Base-by-base conservation (phyloP, 2,113 vertebrate species). In the Hippocampus guttulatus region DNA sequence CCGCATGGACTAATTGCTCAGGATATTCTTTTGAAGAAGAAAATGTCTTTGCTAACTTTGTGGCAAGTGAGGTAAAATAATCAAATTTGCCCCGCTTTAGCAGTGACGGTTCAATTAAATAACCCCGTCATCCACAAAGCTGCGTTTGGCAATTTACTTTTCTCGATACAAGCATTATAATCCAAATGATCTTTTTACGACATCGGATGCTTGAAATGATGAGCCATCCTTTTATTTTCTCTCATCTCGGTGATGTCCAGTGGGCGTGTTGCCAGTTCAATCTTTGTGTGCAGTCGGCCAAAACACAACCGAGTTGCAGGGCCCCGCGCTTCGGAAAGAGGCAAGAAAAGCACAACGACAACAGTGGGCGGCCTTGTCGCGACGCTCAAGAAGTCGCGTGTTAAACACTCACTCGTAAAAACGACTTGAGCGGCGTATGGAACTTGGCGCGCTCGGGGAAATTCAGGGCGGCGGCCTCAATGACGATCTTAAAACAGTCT, bases 401-500 rank as follows among this genome's bases (percentile, higher is more conserved):
- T 78, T 47, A 81, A 74, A 81, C 0, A 33, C 30, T 69, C 47
- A 71, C 61, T 81, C 57, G 62, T 15, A 78, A 45, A 74, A 71
- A 69, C 62, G 60, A 52, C 62, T 57, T 2, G 1, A 61, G 65
- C 60, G 27, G 64, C 47, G 40, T 47, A 55, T 68, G 70, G 52
- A 57, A 80, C 67, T 77, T 75, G 11, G 71, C 77, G 47, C 74
- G 65, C 75, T 61, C 25, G 49, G 74, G 72, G 62, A 77, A 71
- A 71, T 65, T 51, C 51, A 77, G 73, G 69, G 79, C 64, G 64
- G 68, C 72, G 14, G 12, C 68, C 69, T 78, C 30, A 85, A 86
- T 76, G 69, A 84, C 70, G 62, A 60, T 69, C 77, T n/a, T n/a
- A 64, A 83, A 87, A 87, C 82, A 87, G 83, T 63, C 68, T 14